These are phyloP conservation scores for Oplegnathus fasciatus DNA, from an alignment of 2,113 vertebrate species.

Conservation along the genomic window DNA sequence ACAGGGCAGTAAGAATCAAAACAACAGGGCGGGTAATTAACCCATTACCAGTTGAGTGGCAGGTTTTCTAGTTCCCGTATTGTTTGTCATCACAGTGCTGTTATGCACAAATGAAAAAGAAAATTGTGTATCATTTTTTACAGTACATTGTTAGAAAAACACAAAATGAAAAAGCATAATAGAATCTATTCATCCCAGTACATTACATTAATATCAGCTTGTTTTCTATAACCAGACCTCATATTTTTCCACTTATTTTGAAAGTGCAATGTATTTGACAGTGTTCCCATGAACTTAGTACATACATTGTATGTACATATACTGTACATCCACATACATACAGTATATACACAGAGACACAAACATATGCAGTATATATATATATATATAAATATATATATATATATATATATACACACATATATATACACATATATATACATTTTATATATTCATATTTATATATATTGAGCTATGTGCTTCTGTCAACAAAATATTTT, in stretches of 20 bases:
- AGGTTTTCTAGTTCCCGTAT: not conserved
- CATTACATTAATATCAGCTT: not conserved
- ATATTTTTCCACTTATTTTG: no score
- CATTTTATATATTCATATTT: not conserved
- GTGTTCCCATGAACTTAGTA: no score
- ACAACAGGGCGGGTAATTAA: conserved; percentile 16
- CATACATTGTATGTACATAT: no score
- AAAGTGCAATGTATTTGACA: no score
- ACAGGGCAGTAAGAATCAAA: conserved; percentile 10
- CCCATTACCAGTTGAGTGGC: not conserved
- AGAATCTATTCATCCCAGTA: not conserved
- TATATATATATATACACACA: no score
- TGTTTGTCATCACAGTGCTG: not conserved
- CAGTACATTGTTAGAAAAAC: not conserved
- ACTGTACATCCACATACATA: no score
- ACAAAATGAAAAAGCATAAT: not conserved
- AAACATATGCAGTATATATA: no score
- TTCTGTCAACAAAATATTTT: not conserved
- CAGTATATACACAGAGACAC: no score
- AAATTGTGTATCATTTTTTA: no score
- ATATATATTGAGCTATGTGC: not conserved
- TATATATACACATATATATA: not conserved
- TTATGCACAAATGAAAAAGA: no score
- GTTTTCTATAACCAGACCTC: not conserved
- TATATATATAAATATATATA: no score